Conservation (phyloP, 1,140 invertebrate genomes). For the Bemisia tabaci region DNA sequence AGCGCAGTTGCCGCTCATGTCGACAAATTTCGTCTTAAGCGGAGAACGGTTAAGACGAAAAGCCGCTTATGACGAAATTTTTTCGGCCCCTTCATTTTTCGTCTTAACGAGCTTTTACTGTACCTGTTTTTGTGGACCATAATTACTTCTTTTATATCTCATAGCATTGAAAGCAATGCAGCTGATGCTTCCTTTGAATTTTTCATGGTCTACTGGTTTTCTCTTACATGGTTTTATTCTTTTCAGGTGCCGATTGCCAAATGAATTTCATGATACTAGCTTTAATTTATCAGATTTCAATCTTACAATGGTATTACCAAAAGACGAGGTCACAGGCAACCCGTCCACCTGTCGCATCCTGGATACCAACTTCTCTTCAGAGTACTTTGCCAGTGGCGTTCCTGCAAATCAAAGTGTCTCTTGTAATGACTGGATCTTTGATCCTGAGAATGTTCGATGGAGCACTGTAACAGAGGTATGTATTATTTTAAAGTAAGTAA, state of each 20-base stretch:
- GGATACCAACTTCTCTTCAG: conserved; percentile 29
- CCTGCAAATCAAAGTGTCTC: conserved; percentile 21
- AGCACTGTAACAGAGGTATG: conserved; percentile 49
- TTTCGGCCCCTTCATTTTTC: too few relatives aligned
- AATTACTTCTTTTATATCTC: too few relatives aligned
- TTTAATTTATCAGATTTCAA: conserved; percentile 31
- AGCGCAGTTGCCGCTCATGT: too few relatives aligned
- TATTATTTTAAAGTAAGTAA: background rate
- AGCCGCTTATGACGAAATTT: too few relatives aligned
- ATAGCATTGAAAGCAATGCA: too few relatives aligned
- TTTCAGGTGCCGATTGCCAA: conserved; percentile 43
- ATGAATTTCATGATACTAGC: conserved; percentile 37
- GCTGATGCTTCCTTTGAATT: too few relatives aligned
- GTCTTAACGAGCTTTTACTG: too few relatives aligned
- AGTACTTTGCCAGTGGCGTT: conserved; percentile 23
- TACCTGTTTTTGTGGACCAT: too few relatives aligned
- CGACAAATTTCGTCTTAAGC: too few relatives aligned
- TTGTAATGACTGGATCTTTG: conserved; percentile 45
- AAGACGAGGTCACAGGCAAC: conserved; percentile 31
- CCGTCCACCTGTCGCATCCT: conserved; percentile 37
- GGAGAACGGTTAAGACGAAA: too few relatives aligned
- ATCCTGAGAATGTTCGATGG: conserved; percentile 39
- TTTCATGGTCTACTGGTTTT: too few relatives aligned
- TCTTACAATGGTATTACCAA: conserved; percentile 40
- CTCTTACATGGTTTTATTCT: too few relatives aligned